Conservation (phyloP, 1,140 invertebrate genomes). For the Formica selysi region DNA sequence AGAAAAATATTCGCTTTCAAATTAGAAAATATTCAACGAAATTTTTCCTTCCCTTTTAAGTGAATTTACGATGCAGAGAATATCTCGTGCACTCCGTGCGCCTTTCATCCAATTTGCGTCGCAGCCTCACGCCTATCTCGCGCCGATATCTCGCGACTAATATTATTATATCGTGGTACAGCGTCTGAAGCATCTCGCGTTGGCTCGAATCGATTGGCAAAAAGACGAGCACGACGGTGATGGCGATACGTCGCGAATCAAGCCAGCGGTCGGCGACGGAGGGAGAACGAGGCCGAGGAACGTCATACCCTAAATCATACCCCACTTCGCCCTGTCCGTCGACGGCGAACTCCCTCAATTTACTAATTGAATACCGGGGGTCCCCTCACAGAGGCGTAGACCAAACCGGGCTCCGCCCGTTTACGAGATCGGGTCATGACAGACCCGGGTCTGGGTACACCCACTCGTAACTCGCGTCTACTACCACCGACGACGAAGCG, state of each 20-base stretch:
- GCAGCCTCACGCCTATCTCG: neutral
- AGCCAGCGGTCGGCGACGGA: neutral
- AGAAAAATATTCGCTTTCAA: neutral
- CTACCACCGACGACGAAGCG: conserved; percentile 19
- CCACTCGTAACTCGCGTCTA: conserved; percentile 47
- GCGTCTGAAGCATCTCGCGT: conserved; percentile 14
- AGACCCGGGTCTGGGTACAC: conserved; percentile 43
- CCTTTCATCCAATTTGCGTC: conserved; percentile 17
- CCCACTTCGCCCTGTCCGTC: conserved; percentile 39
- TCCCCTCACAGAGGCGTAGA: conserved; percentile 58
- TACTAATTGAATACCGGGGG: conserved; percentile 83
- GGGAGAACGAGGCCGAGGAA: conserved; percentile 4
- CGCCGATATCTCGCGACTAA: conserved; percentile 30
- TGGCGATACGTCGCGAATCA: conserved; percentile 48
- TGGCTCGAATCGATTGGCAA: conserved; percentile 42
- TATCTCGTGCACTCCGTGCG: neutral
- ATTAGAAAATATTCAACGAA: neutral
- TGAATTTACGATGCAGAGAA: neutral
- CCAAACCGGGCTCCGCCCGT: conserved; percentile 52
- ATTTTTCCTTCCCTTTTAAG: neutral
- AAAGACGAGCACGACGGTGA: conserved; percentile 44
- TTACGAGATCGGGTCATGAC: conserved; percentile 38
- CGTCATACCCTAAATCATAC: conserved; percentile 65
- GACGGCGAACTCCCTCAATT: conserved; percentile 78
- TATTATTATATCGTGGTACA: conserved; percentile 26